phyloP scores from a whole-genome alignment of 35 echinoderm and acorn worm species.

The Stichopus chloronotus region DNA sequence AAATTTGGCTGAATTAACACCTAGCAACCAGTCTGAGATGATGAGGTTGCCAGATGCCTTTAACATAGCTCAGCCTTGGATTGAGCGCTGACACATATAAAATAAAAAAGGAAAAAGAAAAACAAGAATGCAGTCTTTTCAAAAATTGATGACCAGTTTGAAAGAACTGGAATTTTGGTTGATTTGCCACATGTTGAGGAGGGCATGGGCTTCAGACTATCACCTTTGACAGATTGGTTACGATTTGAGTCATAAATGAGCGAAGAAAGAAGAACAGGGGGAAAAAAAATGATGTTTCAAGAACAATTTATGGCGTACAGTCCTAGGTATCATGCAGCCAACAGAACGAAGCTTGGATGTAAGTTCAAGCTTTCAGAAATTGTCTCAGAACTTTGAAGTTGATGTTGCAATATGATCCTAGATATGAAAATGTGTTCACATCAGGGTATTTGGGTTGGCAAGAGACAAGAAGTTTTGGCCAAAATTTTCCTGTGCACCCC shows the following conservation, averaged over 20 bases:
- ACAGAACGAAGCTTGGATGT: no score
- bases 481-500: no score
- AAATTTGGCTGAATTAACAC: not conserved
- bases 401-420: no score
- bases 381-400: no score
- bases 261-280: not conserved
- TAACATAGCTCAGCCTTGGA: not conserved
- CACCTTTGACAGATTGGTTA: not conserved
- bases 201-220: not conserved
- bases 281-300: not conserved
- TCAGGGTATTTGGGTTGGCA: no score
- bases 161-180: slow-evolving; percentile 21
- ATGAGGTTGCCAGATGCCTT: slow-evolving; percentile 9
- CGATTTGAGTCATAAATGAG: slow-evolving; percentile 11
- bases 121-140: not conserved
- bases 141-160: not conserved
- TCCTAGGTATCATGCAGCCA: not conserved
- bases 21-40: not conserved
- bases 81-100: not conserved
- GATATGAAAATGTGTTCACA: no score
- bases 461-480: no score
- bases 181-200: not conserved
- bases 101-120: not conserved
- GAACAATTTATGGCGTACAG: not conserved
- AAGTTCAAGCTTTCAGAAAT: no score